These are phyloP conservation scores for Lacerta viridis DNA, from an alignment of 2,797 vertebrate species.

Conservation along the genomic window DNA sequence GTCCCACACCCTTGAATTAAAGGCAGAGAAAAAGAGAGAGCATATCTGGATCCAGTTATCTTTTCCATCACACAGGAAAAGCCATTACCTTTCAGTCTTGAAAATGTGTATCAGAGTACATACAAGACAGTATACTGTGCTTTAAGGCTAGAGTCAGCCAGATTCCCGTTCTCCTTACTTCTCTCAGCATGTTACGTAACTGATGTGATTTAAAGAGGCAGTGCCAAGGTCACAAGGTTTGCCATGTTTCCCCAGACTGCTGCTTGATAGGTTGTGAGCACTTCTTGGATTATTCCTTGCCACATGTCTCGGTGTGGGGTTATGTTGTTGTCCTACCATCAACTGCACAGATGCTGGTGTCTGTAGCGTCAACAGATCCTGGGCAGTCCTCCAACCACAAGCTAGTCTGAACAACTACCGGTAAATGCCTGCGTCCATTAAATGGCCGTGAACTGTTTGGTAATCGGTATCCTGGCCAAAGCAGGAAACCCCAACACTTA, in stretches of 20 bases:
- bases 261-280: slow-evolving; percentile 15
- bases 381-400: rapidly evolving
- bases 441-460: background rate
- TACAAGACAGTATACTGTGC: slow-evolving; percentile 6
- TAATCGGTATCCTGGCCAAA: background rate
- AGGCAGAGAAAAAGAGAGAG: background rate
- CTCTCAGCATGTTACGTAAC: background rate
- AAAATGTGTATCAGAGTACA: slow-evolving; percentile 9
- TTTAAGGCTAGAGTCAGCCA: slow-evolving; percentile 31
- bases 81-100: slow-evolving; percentile 41
- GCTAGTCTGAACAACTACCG: rapidly evolving
- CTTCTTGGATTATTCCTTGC: slow-evolving; percentile 20
- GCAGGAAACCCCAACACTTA: background rate
- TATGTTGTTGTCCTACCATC: slow-evolving; percentile 11
- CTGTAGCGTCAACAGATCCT: slow-evolving; percentile 9
- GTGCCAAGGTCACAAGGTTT: slow-evolving; percentile 45
- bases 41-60: rapidly evolving
- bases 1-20: background rate
- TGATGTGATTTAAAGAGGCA: slow-evolving; percentile 39
- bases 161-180: slow-evolving; percentile 51
- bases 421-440: background rate
- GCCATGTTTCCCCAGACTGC: slow-evolving; percentile 31
- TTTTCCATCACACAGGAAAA: slow-evolving; percentile 50
- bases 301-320: background rate
- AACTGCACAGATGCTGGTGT: background rate